phyloP scores from a whole-genome alignment of 92 coral and sea anemone species.

The Zoanthus sansibaricus region DNA sequence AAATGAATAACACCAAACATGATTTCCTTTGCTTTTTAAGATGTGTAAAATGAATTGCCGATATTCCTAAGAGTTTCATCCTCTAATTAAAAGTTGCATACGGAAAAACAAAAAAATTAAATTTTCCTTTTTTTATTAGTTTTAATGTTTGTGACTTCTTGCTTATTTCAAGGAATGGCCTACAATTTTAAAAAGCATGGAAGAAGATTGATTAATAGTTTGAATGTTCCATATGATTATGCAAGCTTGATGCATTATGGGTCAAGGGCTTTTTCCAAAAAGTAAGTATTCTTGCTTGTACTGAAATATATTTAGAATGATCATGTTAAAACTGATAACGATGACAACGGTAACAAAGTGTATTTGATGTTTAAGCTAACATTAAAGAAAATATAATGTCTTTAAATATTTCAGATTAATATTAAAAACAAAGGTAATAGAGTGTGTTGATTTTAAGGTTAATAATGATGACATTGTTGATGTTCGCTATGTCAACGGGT shows the following conservation, averaged over 20 bases:
- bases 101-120: too few species aligned
- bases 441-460: too few species aligned
- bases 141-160: neutral
- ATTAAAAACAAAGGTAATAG: too few species aligned
- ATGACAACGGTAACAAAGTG: neutral
- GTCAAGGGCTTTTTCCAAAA: slow-evolving; percentile 78
- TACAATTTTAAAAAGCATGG: slow-evolving; percentile 84
- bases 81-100: too few species aligned
- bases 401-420: too few species aligned
- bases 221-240: slow-evolving; percentile 78
- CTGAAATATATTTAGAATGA: neutral
- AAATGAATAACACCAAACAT: too few species aligned
- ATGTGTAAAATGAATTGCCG: too few species aligned
- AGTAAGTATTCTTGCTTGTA: neutral
- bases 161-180: slow-evolving; percentile 63
- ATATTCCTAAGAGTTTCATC: too few species aligned
- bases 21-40: too few species aligned
- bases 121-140: too few species aligned
- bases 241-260: slow-evolving; percentile 83
- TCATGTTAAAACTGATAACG: neutral
- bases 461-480: too few species aligned
- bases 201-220: slow-evolving; percentile 73
- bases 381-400: neutral
- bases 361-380: neutral
- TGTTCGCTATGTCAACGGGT: too few species aligned